Evolutionary conservation across 2,797 vertebrate species (phyloP).

Genomic region (Hozukius guyotensis): DNA sequence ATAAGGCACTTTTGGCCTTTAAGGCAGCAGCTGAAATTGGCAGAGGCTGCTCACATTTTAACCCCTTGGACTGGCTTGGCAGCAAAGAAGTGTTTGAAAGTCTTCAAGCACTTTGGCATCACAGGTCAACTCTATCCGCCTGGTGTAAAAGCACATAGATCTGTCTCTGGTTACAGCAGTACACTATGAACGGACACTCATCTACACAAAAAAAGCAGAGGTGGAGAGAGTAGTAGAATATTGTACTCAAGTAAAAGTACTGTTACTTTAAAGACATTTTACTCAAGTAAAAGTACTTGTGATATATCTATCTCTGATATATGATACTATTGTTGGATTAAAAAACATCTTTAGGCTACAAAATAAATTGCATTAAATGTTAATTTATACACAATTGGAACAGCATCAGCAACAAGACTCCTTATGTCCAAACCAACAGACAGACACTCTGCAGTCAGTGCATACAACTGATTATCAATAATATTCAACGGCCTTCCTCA

Average conservation of each 20-base stretch:
- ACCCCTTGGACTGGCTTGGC: slow-evolving; percentile 8
- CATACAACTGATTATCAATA: not conserved
- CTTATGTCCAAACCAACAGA: not conserved
- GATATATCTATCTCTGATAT: not conserved
- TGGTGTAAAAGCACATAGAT: slow-evolving; percentile 1
- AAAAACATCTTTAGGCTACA: not conserved
- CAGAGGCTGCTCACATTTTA: slow-evolving; percentile 10
- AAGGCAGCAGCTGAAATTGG: slow-evolving; percentile 19
- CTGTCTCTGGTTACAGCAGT: slow-evolving; percentile 15
- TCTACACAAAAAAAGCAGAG: not conserved
- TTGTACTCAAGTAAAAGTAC: not conserved
- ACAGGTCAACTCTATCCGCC: not conserved
- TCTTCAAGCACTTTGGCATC: not conserved
- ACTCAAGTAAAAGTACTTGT: not conserved
- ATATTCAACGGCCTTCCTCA: not conserved
- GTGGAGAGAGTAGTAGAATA: not conserved
- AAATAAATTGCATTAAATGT: not conserved
- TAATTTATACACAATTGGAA: not conserved
- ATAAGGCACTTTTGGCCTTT: slow-evolving; percentile 5
- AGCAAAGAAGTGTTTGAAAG: slow-evolving; percentile 11
- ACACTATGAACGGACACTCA: not conserved
- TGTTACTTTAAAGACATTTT: not conserved
- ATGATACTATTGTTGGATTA: not conserved
- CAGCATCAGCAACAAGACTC: not conserved
- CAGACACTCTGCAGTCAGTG: not conserved